Conservation (phyloP, 2,113 vertebrate genomes). For the Gymnocephalus cernua region DNA sequence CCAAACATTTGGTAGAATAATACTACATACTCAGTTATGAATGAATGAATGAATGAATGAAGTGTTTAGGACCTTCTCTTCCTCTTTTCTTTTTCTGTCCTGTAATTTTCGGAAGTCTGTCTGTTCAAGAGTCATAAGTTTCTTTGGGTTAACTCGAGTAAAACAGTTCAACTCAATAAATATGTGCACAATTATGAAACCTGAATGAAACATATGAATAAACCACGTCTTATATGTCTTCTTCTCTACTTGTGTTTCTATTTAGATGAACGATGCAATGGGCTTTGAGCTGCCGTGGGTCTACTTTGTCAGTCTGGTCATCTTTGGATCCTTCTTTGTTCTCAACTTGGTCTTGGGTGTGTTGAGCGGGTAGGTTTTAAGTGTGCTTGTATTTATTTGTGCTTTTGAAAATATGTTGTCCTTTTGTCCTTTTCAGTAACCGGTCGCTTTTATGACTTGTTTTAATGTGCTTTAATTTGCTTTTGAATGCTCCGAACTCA, state of each 20-base stretch:
- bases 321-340: constrained; percentile 99
- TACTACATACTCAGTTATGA: neutral
- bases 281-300: constrained; percentile 99
- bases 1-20: neutral
- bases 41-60: too few species aligned
- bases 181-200: neutral
- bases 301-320: constrained; percentile 99
- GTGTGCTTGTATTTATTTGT: neutral
- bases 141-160: neutral
- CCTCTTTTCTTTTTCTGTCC: neutral
- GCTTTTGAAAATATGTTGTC: neutral
- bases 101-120: neutral
- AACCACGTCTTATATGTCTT: neutral
- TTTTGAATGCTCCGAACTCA: too few species aligned
- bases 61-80: neutral
- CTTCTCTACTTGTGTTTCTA: constrained; percentile 18
- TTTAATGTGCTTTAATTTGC: too few species aligned
- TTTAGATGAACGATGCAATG: constrained; percentile 99
- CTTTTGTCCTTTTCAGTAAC: neutral
- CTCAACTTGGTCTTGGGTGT: constrained; percentile 99
- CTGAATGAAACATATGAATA: neutral
- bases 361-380: constrained; percentile 94
- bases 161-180: neutral
- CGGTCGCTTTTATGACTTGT: neutral
- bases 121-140: neutral